phyloP scores from a whole-genome alignment of 2,888 invertebrate species.

The Oscheius sp. region DNA sequence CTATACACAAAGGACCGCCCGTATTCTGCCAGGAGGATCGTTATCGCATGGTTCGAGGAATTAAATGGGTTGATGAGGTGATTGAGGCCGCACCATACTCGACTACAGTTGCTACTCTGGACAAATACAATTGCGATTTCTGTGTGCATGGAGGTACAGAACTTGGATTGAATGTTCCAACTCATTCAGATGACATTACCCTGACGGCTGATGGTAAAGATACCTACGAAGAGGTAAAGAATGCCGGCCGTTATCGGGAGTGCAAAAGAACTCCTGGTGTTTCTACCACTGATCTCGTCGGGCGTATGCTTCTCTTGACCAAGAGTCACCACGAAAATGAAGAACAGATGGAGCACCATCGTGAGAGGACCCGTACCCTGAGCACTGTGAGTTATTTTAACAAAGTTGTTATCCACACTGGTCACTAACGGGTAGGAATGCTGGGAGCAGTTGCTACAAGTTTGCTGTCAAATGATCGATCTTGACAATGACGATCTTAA shows the following conservation, averaged over 20 bases:
- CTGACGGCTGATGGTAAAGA: slow-evolving; percentile 93
- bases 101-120: slow-evolving; percentile 93
- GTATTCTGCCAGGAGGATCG: slow-evolving; percentile 84
- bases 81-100: slow-evolving; percentile 97
- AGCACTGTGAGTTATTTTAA: slow-evolving; percentile 31
- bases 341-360: slow-evolving; percentile 53
- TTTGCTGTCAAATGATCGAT: slow-evolving; percentile 3
- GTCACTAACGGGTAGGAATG: not conserved
- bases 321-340: slow-evolving; percentile 67
- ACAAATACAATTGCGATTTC: slow-evolving; percentile 94
- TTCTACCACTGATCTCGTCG: slow-evolving; percentile 83
- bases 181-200: slow-evolving; percentile 89
- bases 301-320: slow-evolving; percentile 71
- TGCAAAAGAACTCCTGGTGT: slow-evolving; percentile 95
- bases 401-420: not conserved
- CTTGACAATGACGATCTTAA: not conserved
- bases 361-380: slow-evolving; percentile 20
- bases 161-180: not conserved
- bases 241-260: slow-evolving; percentile 87
- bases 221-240: slow-evolving; percentile 92
- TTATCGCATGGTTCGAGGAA: slow-evolving; percentile 96
- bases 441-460: not conserved
- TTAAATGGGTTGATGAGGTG: slow-evolving; percentile 99
- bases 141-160: slow-evolving; percentile 80
- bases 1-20: slow-evolving; percentile 96